phyloP scores from a whole-genome alignment of 2,797 vertebrate species.

The Centropyge bicolor region DNA sequence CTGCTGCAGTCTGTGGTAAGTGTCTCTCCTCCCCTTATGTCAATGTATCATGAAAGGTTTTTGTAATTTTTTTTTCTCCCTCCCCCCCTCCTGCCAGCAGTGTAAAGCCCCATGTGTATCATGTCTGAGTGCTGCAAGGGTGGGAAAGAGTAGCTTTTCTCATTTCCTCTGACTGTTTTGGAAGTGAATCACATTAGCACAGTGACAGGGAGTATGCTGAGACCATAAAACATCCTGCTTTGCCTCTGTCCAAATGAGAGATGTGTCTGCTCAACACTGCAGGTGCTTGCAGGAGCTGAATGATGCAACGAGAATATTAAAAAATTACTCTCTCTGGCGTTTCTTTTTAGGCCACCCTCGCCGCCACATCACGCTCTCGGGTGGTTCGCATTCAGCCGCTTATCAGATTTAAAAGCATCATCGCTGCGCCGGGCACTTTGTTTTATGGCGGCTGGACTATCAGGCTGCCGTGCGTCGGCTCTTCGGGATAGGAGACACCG shows the following conservation, averaged over 20 bases:
- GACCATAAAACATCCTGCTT: conserved; percentile 79
- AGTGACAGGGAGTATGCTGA: conserved; percentile 77
- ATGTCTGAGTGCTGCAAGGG: conserved; percentile 76
- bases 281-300: conserved; percentile 75
- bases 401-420: conserved; percentile 57
- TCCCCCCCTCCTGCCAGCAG: conserved; percentile 51
- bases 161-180: conserved; percentile 82
- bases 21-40: conserved; percentile 73
- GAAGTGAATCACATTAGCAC: conserved; percentile 82
- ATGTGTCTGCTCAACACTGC: conserved; percentile 77
- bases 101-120: conserved; percentile 76
- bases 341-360: conserved; percentile 46
- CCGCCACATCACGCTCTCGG: conserved; percentile 42
- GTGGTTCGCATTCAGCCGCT: conserved; percentile 50
- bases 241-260: conserved; percentile 82
- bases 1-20: conserved; percentile 57
- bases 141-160: conserved; percentile 78
- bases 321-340: conserved; percentile 72
- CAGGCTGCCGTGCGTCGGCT: conserved; percentile 48
- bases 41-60: conserved; percentile 77
- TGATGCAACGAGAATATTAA: conserved; percentile 77
- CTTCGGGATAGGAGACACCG: conserved; percentile 32
- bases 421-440: conserved; percentile 27
- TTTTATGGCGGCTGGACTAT: conserved; percentile 39
- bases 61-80: conserved; percentile 38